Conservation (phyloP, 2,888 invertebrate species). For the Barypeithes pellucidus region DNA sequence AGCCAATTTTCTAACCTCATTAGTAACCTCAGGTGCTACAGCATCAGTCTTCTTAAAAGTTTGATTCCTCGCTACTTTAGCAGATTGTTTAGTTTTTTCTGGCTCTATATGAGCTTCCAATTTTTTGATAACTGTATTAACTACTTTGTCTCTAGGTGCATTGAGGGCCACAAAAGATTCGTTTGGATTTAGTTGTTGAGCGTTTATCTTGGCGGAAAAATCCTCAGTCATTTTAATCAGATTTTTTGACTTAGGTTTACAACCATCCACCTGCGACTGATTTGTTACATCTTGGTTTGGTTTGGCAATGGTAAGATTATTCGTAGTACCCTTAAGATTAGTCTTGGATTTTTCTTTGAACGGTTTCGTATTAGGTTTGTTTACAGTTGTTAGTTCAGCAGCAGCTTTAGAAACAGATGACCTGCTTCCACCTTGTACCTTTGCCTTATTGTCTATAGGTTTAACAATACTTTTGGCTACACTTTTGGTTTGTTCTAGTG, state of each 20-base stretch:
- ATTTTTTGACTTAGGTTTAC: conserved; percentile 25
- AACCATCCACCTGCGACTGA: conserved; percentile 29
- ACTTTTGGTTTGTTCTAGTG: conserved; percentile 24
- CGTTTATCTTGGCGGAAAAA: conserved; percentile 30
- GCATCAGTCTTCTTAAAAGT: conserved; percentile 52
- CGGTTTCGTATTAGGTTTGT: conserved; percentile 17
- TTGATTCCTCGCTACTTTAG: conserved; percentile 55
- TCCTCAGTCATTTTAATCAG: conserved; percentile 39
- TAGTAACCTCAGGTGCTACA: background rate
- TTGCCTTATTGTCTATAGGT: conserved; percentile 27
- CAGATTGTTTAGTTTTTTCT: conserved; percentile 36
- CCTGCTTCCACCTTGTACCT: conserved; percentile 14
- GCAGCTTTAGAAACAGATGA: conserved; percentile 8
- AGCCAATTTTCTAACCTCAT: conserved; percentile 7
- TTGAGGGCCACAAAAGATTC: conserved; percentile 56
- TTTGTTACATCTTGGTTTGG: conserved; percentile 25
- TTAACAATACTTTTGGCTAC: background rate
- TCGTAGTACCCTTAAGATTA: conserved; percentile 22
- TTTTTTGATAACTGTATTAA: conserved; percentile 58
- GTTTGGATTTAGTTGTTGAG: conserved; percentile 50
- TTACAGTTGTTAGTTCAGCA: background rate
- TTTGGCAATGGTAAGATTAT: background rate
- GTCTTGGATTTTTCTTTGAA: conserved; percentile 34
- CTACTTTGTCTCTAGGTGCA: conserved; percentile 56
- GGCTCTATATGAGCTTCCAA: conserved; percentile 52